Percentiles rank a stretch among this genome's conserved stretches.
Conservation (phyloP, 2,888 invertebrate species). For the Oligia latruncula region DNA sequence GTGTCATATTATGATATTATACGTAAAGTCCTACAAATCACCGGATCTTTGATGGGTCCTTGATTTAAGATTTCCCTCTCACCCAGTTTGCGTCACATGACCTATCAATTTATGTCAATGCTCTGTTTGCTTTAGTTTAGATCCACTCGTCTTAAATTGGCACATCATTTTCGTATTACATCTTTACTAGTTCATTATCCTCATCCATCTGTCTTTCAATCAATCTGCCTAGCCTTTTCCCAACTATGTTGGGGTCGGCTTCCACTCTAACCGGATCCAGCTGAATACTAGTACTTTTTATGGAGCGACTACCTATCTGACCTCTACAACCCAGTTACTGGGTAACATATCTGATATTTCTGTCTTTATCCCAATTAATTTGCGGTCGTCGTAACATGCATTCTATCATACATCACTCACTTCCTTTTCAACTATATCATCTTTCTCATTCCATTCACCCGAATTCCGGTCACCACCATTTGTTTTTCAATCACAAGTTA, state of each 20-base stretch:
- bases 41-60: not conserved
- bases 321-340: not conserved
- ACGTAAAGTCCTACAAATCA: too few species aligned
- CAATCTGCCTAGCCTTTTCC: not conserved
- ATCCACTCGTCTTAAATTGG: not conserved
- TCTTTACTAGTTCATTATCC: not conserved
- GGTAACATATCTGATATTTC: not conserved
- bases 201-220: not conserved
- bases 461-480: constrained; percentile 7
- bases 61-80: not conserved
- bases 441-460: constrained; percentile 11
- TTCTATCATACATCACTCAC: not conserved
- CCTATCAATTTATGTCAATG: not conserved
- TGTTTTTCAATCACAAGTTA: constrained; percentile 51
- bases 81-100: not conserved
- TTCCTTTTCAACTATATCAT: not conserved
- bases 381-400: not conserved
- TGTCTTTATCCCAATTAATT: not conserved
- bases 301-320: not conserved
- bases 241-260: not conserved
- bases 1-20: not conserved
- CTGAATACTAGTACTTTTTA: not conserved
- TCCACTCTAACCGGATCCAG: not conserved
- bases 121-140: not conserved
- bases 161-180: not conserved